Conservation (phyloP, 1,140 invertebrate genomes). For the Hylaeus anthracinus region DNA sequence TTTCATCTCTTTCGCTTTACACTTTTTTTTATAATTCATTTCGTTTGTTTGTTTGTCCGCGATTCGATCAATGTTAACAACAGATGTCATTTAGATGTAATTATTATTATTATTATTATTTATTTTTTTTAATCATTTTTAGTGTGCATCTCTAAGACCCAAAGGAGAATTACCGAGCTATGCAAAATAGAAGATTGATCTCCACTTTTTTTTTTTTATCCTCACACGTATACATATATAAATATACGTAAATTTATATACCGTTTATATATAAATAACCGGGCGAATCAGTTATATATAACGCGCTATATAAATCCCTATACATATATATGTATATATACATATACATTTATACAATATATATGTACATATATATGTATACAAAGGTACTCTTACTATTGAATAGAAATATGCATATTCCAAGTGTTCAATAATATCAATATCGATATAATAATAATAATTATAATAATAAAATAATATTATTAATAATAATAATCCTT, state of each 20-base stretch:
- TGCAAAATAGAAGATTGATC: conserved; percentile 81
- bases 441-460: conserved; percentile 69
- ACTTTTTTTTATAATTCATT: conserved; percentile 4
- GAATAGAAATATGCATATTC: conserved; percentile 78
- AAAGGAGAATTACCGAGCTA: conserved; percentile 79
- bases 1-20: conserved; percentile 42
- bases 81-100: conserved; percentile 74
- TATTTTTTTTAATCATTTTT: conserved; percentile 45
- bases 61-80: conserved; percentile 65
- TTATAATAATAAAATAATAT: conserved; percentile 68
- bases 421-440: conserved; percentile 73
- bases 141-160: conserved; percentile 78
- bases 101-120: conserved; percentile 6
- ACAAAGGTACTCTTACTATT: conserved; percentile 77
- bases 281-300: conserved; percentile 68
- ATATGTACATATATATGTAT: conserved; percentile 63
- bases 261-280: conserved; percentile 72
- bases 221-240: conserved; percentile 68
- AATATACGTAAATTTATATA: conserved; percentile 69
- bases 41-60: conserved; percentile 51
- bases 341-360: conserved; percentile 42
- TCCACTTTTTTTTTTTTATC: conserved; percentile 65
- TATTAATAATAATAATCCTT: conserved; percentile 70
- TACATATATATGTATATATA: conserved; percentile 73
- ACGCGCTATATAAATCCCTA: conserved; percentile 72